A percentile compares a stretch with the other conserved stretches of the same genome.
Conservation (phyloP, 2,113 vertebrate species). For the Riparia riparia region DNA sequence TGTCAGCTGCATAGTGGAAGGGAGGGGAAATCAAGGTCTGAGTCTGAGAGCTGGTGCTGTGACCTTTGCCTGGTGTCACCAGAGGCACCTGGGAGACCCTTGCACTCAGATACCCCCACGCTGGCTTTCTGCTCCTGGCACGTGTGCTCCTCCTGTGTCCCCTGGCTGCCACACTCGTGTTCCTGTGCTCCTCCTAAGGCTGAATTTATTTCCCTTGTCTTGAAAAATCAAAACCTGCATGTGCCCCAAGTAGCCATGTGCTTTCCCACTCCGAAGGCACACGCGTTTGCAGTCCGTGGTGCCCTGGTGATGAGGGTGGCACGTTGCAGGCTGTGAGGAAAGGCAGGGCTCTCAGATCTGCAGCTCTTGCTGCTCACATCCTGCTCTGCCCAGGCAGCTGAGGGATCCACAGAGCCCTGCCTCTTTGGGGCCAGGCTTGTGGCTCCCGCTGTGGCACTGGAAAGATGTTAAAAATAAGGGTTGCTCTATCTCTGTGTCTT, state of each 20-base stretch:
- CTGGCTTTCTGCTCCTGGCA: neutral
- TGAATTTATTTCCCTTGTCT: neutral
- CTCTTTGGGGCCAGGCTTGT: neutral
- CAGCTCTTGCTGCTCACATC: neutral
- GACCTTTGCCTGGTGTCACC: neutral
- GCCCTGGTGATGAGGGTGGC: neutral
- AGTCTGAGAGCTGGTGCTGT: neutral
- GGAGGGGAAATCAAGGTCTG: neutral
- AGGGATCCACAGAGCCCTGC: neutral
- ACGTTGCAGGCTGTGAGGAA: neutral
- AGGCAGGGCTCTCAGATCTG: neutral
- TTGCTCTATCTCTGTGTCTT: neutral
- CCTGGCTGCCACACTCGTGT: neutral
- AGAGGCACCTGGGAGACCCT: neutral
- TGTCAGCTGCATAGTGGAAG: neutral
- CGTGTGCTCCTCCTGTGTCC: neutral
- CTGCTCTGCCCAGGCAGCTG: neutral
- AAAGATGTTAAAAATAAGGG: neutral
- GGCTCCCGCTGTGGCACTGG: neutral
- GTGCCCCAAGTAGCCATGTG: neutral
- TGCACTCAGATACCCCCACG: fast-evolving
- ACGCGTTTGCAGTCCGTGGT: neutral
- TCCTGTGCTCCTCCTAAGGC: neutral
- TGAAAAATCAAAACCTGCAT: neutral
- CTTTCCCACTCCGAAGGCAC: neutral